Base-by-base conservation (phyloP, 2,888 invertebrate species). In the Arge pagana region DNA sequence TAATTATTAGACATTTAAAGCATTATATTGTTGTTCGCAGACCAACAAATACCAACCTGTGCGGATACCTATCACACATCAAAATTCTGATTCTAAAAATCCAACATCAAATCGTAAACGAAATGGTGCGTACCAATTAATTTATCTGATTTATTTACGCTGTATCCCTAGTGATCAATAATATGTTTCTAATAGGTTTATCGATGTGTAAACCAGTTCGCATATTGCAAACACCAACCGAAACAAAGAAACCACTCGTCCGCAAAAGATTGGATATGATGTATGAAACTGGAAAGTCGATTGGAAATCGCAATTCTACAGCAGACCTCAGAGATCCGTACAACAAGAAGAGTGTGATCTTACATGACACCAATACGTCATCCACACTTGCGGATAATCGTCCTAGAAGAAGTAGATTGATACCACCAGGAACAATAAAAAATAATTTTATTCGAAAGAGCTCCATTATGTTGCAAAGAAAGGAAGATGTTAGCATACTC, bases 31-130 rank as follows among this genome's bases (percentile, higher is more conserved):
- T n/a, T n/a, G n/a, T n/a, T n/a, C 15, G 3, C 45, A 45, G 45
- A 24, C 7, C 5, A 23, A 8, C 2, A 45, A 45, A 21, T 33
- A 23, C 28, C 33, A 30, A 10, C 45, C 45, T 13, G 45, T 45
- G 16, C 13, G 45, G 35, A 45, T 45, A 45, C 16, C 45, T 3
- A 45, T 11, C 8, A 11, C 10, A 1, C 3, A 23, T 35, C 35
- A 33, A 10, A 30, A 31, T 5, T 10, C n/a, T 3, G 45, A 26
- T 3, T 13, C 23, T 7, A 31, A 3, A 18, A 45, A 33, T n/a
- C 8, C 45, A 23, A 8, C 6, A 19, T 45, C 45, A 33, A 45
- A 24, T 19, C 33, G 45, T 3, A 45, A 45, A 45, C 31, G 33
- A 24, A 13, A 15, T 11, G 33, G 45, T 45, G 15, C 8, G 45